Percentiles rank a stretch among this genome's conserved stretches.
These are phyloP conservation scores for Pomacea canaliculata DNA, from an alignment of 2,888 invertebrate genomes.

Conservation along the genomic window DNA sequence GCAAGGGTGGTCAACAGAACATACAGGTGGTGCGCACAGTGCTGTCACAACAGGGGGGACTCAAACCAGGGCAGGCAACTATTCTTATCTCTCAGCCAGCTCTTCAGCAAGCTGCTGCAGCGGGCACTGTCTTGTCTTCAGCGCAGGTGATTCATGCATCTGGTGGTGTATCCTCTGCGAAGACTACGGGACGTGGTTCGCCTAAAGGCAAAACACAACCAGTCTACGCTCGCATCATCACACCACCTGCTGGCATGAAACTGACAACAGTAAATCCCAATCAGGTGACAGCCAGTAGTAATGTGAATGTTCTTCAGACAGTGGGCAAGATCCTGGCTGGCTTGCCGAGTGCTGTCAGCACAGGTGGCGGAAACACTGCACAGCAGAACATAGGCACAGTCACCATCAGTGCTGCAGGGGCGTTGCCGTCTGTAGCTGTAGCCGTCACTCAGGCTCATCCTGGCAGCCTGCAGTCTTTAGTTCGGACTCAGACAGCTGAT, in stretches of 20 bases:
- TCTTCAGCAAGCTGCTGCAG: conserved; percentile 44
- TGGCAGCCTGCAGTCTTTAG: conserved; percentile 8
- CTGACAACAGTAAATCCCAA: conserved; percentile 41
- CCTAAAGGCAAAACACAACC: conserved; percentile 53
- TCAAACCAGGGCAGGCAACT: conserved; percentile 65
- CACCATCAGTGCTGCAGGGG: conserved; percentile 1
- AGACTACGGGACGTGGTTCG: conserved; percentile 47
- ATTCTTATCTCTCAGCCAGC: conserved; percentile 65
- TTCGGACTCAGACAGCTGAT: conserved; percentile 9
- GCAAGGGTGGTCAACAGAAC: conserved; percentile 47
- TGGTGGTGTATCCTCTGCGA: conserved; percentile 16
- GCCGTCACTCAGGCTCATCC: conserved; percentile 10
- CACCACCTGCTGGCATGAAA: conserved; percentile 47
- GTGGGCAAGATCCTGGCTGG: conserved; percentile 31
- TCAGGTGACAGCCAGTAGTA: conserved; percentile 17
- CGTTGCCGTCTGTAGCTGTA: conserved; percentile 7
- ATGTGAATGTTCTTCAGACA: conserved; percentile 33
- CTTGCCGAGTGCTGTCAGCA: background rate
- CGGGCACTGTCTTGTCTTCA: conserved; percentile 37
- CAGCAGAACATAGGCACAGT: conserved; percentile 2
- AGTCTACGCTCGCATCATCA: conserved; percentile 56
- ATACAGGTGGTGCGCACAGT: conserved; percentile 66
- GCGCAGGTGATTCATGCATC: conserved; percentile 52
- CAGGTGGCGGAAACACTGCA: background rate
- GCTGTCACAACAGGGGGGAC: conserved; percentile 60